Percentiles rank a stretch among this genome's conserved stretches.
phyloP scores from a whole-genome alignment of 2,797 vertebrate genomes.

The Myoxocephalus aenaeus region DNA sequence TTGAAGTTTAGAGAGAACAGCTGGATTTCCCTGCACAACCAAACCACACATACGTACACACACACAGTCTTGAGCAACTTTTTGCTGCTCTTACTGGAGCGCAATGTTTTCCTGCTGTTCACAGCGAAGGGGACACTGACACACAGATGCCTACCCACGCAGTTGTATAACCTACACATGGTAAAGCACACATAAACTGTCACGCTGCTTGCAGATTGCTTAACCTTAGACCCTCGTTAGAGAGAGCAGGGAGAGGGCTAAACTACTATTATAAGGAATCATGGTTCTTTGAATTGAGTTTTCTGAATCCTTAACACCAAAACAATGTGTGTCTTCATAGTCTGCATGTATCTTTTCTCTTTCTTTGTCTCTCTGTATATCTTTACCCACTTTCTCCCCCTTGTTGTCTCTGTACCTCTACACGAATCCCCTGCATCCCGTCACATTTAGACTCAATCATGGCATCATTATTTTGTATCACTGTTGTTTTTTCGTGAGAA shows the following conservation, averaged over 20 bases:
- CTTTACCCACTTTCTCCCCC: neutral
- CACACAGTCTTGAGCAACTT: constrained; percentile 2
- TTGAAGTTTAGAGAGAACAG: constrained; percentile 42
- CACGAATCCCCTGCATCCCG: neutral
- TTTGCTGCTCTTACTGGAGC: constrained; percentile 31
- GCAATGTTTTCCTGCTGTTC: constrained; percentile 14
- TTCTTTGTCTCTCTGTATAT: neutral
- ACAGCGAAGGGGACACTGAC: constrained; percentile 7
- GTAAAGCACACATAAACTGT: constrained; percentile 10
- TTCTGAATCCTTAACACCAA: constrained; percentile 7
- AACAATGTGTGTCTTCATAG: neutral
- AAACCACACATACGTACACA: neutral
- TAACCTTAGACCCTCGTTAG: constrained; percentile 27
- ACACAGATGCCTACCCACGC: constrained; percentile 9
- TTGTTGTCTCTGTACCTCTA: constrained; percentile 1
- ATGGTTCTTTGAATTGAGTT: neutral
- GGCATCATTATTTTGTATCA: constrained; percentile 35
- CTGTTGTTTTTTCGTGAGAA: neutral
- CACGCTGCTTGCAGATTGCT: constrained; percentile 23
- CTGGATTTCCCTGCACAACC: constrained; percentile 24
- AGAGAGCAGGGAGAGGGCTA: constrained; percentile 2
- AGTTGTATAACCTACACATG: neutral
- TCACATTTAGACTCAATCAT: constrained; percentile 14
- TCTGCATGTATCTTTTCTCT: neutral
- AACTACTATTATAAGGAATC: neutral